Conservation (phyloP, 2,888 invertebrate species). For the Platynereis dumerilii region DNA sequence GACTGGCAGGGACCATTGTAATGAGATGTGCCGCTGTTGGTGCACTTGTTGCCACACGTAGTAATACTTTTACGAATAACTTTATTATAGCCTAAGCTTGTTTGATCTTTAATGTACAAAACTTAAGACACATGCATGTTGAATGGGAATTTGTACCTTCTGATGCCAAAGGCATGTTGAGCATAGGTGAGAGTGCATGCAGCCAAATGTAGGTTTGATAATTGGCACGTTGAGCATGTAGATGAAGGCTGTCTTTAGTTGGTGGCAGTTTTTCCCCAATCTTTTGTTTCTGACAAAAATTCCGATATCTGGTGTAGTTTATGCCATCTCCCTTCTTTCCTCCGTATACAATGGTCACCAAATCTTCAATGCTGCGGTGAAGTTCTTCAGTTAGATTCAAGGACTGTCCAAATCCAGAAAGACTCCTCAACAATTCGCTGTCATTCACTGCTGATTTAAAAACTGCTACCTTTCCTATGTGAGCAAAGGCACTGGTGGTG, state of each 20-base stretch:
- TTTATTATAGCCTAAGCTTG: no score
- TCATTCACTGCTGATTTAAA: neutral
- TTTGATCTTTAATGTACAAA: no score
- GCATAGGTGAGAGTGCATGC: neutral
- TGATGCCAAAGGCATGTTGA: conserved; percentile 1
- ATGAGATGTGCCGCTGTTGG: no score
- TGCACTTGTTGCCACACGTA: no score
- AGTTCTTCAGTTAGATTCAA: neutral
- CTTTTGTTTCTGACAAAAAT: neutral
- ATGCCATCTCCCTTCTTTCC: neutral
- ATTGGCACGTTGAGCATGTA: neutral
- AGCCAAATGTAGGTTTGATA: neutral
- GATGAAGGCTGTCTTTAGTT: neutral
- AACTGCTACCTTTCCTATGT: neutral
- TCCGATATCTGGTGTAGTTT: neutral
- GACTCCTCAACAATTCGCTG: neutral
- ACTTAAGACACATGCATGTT: no score
- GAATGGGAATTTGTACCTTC: no score
- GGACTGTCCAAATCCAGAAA: neutral
- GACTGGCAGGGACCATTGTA: no score
- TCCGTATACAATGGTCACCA: neutral
- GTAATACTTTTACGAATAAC: no score
- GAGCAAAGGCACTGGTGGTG: neutral
- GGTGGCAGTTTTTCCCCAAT: conserved; percentile 1
- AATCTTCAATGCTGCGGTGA: neutral